phyloP scores from a whole-genome alignment of 2,797 vertebrate genomes.

The Odontamblyopus lacepedii region DNA sequence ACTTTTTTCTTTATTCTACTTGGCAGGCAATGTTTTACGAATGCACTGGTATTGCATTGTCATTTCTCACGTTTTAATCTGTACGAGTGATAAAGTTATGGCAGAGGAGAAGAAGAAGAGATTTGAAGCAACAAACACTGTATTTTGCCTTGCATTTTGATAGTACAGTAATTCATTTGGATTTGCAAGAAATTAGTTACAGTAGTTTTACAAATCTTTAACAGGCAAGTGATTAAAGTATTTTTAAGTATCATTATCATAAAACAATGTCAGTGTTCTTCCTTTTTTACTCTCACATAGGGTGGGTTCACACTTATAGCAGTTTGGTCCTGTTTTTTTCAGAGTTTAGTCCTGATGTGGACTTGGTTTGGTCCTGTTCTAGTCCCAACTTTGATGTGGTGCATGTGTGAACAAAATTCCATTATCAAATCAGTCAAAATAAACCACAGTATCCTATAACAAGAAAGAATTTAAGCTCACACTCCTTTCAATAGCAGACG shows the following conservation, averaged over 20 bases:
- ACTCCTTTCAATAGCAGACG: conserved; percentile 2
- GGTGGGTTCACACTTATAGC: background rate
- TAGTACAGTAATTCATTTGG: background rate
- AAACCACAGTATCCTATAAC: background rate
- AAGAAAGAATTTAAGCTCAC: background rate
- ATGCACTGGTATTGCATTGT: no score
- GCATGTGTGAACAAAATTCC: no score
- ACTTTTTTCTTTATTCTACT: background rate
- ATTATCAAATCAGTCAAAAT: background rate
- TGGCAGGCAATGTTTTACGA: no score
- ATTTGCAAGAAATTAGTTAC: background rate
- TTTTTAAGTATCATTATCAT: background rate
- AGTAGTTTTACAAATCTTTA: background rate
- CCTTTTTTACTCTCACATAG: background rate
- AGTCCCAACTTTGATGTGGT: background rate
- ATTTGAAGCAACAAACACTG: background rate
- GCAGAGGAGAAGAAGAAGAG: background rate
- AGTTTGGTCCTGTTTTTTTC: no score
- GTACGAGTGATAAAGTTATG: background rate
- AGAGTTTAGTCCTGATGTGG: background rate
- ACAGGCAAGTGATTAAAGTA: background rate
- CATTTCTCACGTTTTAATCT: background rate
- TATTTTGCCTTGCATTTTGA: background rate
- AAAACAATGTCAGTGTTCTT: background rate
- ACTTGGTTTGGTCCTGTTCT: no score